Base-by-base conservation (phyloP, 2,113 vertebrate species). In the Choloepus hoffmanni region DNA sequence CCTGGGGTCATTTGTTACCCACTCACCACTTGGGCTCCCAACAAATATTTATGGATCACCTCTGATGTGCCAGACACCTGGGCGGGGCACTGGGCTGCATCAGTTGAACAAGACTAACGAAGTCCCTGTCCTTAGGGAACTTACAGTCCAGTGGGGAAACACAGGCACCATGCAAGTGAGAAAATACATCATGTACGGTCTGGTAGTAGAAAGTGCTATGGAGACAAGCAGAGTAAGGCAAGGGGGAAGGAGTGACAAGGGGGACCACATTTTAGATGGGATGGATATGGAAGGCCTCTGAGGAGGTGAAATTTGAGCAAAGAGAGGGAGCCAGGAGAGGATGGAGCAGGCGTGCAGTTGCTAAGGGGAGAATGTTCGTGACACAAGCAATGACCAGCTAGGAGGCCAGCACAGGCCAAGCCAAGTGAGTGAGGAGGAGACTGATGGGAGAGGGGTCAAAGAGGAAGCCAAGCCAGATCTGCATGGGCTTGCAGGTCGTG, bases 141-240 rank as follows among this genome's bases (percentile, higher is more conserved):
- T 21, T 81, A 53, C 18, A 7, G 12, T 63, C 5, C 21, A 7
- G 1, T 24, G 63, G 14, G 53, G 48, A 16, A 45, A 53, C 33
- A 55, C 23, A 45, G 21, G 55, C n/a, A 18, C 15, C 24, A 3
- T 10, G 9, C 50, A 30, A 2, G n/a, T n/a, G 40, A 53, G 62
- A 53, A 72, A 1, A 16, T 30, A 5, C 4, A 8, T 21, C 18
- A 28, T 30, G 1, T 28, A 15, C 21, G 4, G 7, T 3, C 53
- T 30, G 43, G 33, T 4, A 19, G 58, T n/a, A 40, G 58, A 78
- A 62, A 8, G 28, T 55, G 24, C 6, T 21, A 8, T 8, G 36
- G 84, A 48, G 50, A 43, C 40, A 43, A 3, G 21, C 40, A 28
- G 40, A 28, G 70, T n/a, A 11, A 78, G 48, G n/a, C 43, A 6